These are phyloP conservation scores for Bactericera cockerelli DNA, from an alignment of 1,140 invertebrate genomes.

Conservation along the genomic window DNA sequence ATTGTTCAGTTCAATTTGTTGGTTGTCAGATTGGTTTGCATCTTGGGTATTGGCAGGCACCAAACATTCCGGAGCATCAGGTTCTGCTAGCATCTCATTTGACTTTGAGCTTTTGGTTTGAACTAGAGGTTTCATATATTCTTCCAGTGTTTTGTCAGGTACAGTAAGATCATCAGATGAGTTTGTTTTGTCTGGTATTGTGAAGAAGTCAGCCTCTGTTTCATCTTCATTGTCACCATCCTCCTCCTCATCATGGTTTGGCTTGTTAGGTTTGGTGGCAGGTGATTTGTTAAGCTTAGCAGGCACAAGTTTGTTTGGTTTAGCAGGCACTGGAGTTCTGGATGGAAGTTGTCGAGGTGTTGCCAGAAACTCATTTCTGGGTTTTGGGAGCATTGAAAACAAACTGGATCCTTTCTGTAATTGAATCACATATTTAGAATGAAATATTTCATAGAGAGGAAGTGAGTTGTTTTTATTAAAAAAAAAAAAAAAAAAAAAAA, in stretches of 20 bases:
- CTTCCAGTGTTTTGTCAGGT: constrained; percentile 26
- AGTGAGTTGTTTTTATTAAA: too few species aligned
- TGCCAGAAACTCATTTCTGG: constrained; percentile 17
- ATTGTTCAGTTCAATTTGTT: constrained; percentile 31
- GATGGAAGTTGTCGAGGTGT: background rate
- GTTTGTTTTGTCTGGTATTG: constrained; percentile 17
- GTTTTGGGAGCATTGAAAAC: constrained; percentile 21
- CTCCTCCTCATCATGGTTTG: constrained; percentile 22
- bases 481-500: too few species aligned
- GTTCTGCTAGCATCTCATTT: too few species aligned
- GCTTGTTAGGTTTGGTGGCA: constrained; percentile 3
- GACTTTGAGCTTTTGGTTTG: too few species aligned
- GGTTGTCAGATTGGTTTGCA: too few species aligned
- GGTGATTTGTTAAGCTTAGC: background rate
- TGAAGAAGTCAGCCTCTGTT: constrained; percentile 26
- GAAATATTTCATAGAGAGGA: too few species aligned
- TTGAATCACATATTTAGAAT: too few species aligned
- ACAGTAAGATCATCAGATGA: background rate
- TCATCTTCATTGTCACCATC: constrained; percentile 35
- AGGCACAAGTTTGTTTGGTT: constrained; percentile 13
- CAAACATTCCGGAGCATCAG: too few species aligned
- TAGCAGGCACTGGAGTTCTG: constrained; percentile 14
- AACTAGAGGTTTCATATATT: constrained; percentile 30
- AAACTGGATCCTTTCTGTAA: constrained; percentile 21
- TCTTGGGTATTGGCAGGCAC: too few species aligned